Percentiles rank a stretch among this genome's conserved stretches.
These are phyloP conservation scores for Potorous gilbertii DNA, from an alignment of 2,797 vertebrate genomes.

Conservation along the genomic window DNA sequence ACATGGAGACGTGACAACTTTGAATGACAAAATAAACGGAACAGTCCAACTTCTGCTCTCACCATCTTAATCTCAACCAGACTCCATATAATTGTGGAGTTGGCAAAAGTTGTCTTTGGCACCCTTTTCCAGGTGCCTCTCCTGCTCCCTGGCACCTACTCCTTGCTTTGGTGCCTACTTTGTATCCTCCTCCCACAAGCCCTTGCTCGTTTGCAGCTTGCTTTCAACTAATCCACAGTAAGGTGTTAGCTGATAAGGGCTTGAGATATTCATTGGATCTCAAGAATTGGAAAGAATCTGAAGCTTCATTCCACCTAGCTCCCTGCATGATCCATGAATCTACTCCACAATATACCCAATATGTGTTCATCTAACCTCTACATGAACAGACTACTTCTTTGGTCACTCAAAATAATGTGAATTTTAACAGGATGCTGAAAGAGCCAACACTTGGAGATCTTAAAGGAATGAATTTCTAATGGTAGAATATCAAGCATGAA, in stretches of 20 bases:
- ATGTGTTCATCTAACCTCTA: background rate
- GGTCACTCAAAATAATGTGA: background rate
- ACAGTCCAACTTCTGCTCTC: background rate
- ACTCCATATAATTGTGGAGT: background rate
- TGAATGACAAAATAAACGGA: background rate
- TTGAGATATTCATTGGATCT: background rate
- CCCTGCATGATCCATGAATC: background rate
- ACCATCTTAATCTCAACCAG: background rate
- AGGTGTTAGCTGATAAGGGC: slow-evolving; percentile 22
- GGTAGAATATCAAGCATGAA: background rate
- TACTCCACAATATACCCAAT: background rate
- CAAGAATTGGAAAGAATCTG: background rate
- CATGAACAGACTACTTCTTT: background rate
- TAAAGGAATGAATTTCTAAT: background rate
- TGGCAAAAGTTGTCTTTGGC: background rate
- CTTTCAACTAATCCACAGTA: background rate
- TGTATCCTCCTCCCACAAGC: background rate
- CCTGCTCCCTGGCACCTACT: background rate
- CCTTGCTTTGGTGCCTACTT: background rate
- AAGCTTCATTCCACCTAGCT: background rate
- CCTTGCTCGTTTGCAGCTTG: background rate
- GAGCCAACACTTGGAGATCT: background rate
- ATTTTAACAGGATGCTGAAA: background rate
- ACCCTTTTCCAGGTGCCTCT: slow-evolving; percentile 12
- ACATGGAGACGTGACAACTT: background rate